Base-by-base conservation (phyloP, 2,888 invertebrate species). In the Latrodectus elegans region DNA sequence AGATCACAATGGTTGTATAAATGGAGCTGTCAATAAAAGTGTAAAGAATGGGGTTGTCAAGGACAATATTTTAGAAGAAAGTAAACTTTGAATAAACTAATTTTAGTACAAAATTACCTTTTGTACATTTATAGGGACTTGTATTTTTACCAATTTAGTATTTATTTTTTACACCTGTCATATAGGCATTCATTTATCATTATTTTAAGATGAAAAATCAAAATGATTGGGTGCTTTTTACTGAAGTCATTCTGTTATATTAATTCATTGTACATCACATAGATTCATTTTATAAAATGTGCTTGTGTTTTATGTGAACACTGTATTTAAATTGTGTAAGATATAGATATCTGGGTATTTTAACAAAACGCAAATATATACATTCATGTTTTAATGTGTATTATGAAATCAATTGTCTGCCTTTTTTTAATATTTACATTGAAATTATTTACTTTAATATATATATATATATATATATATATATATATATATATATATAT, bases 31-130 rank as follows among this genome's bases (percentile, higher is more conserved):
- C 4, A 22, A 70, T 14, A 49, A 55, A 26, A 68, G 70, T 52
- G 8, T 75, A 8, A 17, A 15, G 38, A 84, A 84, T 67, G 84
- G 84, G 4, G 76, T 71, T 49, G 53, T 70, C 0, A 72, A 55
- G 51, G 74, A 84, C 15, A 26, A 84, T 12, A 80, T 85, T n/a
- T 22, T 75, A 10, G 85, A 85, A 85, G 85, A 85, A 80, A 85
- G 85, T 53, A 85, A 85, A 75, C 80, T 85, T 67, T 85, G 80
- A 85, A 49, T 22, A n/a, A 0, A 38, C 22, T 22, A 22, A 22
- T 38, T 38, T 38, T 38, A 38, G 38, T 6, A 6, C 38, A 38
- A 38, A 38, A 38, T 38, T 38, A 38, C 6, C 38, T 38, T 38
- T 38, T 6, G 38, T 38, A 2, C 38, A 38, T 38, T 38, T 2